A percentile compares a stretch with the other conserved stretches of the same genome.
Evolutionary conservation across 37 sponge, comb jelly and placozoan species (phyloP).

Genomic region (Aplysina aerophoba): DNA sequence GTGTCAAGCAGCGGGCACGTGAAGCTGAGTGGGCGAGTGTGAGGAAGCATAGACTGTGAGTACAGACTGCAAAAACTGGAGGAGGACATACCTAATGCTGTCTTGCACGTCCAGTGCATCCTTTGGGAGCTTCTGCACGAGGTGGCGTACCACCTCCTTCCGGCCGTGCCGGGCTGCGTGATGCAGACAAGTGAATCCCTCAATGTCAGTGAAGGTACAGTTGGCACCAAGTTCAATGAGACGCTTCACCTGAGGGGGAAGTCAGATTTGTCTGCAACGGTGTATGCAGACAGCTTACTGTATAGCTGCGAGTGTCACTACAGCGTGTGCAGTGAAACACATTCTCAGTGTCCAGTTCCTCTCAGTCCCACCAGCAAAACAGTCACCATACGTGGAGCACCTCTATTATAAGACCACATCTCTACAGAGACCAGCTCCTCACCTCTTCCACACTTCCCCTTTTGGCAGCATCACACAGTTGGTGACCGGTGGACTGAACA

Average conservation of each 20-base stretch:
- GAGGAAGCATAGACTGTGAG: too few species aligned
- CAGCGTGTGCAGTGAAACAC: background rate
- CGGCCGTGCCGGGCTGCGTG: slow-evolving; percentile 80
- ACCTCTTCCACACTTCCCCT: slow-evolving; percentile 60
- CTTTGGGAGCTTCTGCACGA: slow-evolving; percentile 38
- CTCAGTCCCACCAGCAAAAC: too few species aligned
- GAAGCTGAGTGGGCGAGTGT: too few species aligned
- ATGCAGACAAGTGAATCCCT: slow-evolving; percentile 84
- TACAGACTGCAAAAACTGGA: background rate
- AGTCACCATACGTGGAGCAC: background rate
- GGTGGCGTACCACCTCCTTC: slow-evolving; percentile 63
- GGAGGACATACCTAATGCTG: background rate
- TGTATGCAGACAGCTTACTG: background rate
- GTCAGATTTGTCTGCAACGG: background rate
- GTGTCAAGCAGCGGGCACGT: too few species aligned
- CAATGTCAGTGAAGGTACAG: slow-evolving; percentile 51
- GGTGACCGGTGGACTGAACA: background rate
- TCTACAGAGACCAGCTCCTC: too few species aligned
- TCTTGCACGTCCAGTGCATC: background rate
- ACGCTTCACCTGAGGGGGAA: slow-evolving; percentile 47
- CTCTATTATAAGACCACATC: background rate
- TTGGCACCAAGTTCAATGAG: slow-evolving; percentile 54
- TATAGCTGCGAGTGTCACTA: background rate
- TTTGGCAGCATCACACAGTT: slow-evolving; percentile 71
- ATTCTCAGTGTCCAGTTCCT: background rate